A percentile compares a stretch with the other conserved stretches of the same genome.
These are phyloP conservation scores for Muscicapa comitata DNA, from an alignment of 2,797 vertebrate genomes.

Conservation along the genomic window DNA sequence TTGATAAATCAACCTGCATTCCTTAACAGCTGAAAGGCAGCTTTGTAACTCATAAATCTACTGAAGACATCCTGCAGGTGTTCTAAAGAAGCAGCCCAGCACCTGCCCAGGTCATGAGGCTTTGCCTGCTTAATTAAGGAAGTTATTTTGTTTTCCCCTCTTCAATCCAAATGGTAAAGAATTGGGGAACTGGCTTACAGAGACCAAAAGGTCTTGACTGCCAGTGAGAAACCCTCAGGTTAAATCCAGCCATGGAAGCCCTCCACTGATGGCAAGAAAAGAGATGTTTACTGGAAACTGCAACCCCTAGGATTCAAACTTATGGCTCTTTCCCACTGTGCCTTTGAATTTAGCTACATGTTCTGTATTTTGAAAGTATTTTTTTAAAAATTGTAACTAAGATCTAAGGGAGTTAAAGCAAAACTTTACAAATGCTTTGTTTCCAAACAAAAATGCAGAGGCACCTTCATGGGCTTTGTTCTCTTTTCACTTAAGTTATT, in stretches of 20 bases:
- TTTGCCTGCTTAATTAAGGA: slow-evolving; percentile 21
- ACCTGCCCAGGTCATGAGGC: not conserved
- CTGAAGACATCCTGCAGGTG: not conserved
- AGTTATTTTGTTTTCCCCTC: not conserved
- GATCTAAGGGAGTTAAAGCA: slow-evolving; percentile 19
- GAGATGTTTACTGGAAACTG: not conserved
- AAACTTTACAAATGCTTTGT: slow-evolving; percentile 26
- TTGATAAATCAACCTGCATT: not conserved
- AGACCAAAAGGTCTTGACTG: not conserved
- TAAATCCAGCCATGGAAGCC: not conserved
- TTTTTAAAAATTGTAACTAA: not conserved
- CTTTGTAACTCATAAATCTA: not conserved
- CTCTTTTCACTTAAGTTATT: not conserved
- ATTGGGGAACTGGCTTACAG: not conserved
- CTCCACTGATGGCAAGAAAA: not conserved
- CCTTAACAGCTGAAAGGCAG: not conserved
- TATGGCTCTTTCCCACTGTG: not conserved
- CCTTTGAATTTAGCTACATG: slow-evolving; percentile 9
- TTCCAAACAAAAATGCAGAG: not conserved
- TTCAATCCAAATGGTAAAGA: not conserved
- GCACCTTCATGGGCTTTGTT: slow-evolving; percentile 22
- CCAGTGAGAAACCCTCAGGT: not conserved
- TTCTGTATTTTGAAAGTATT: not conserved
- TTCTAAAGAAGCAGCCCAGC: not conserved
- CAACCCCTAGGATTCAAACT: not conserved